A percentile compares a stretch with the other conserved stretches of the same genome.
Evolutionary conservation across 1,140 invertebrate genomes (phyloP).

Genomic region (Latrodectus geometricus): DNA sequence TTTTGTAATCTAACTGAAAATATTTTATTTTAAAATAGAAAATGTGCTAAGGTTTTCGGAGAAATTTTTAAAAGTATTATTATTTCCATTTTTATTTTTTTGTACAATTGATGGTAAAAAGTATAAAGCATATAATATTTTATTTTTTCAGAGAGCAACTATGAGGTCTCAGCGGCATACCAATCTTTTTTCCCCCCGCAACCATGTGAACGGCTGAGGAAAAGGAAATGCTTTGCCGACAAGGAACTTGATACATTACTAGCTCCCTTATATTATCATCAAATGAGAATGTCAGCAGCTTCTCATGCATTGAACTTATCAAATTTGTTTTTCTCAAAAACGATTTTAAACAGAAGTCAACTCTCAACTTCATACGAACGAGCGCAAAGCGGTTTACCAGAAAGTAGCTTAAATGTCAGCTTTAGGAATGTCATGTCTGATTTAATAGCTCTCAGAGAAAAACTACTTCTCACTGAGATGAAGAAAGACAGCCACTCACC

Average conservation of each 20-base stretch:
- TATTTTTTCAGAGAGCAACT: not conserved
- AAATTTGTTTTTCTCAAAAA: not conserved
- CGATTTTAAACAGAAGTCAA: not conserved
- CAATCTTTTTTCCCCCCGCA: not conserved
- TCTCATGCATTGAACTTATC: not conserved
- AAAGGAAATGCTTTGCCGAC: conserved; percentile 71
- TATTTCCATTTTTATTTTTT: no score
- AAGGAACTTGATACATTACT: conserved; percentile 70
- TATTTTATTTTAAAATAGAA: no score
- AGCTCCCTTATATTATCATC: conserved; percentile 63
- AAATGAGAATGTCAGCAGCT: conserved; percentile 62
- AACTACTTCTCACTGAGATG: not conserved
- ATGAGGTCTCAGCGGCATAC: not conserved
- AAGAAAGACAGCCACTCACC: not conserved
- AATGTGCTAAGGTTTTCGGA: no score
- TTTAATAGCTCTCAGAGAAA: not conserved
- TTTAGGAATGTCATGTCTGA: no score
- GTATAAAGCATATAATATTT: not conserved
- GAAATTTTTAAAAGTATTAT: no score
- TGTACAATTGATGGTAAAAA: no score
- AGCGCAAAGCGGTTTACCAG: not conserved
- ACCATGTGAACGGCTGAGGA: conserved; percentile 70
- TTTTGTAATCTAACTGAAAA: no score
- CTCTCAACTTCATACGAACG: not conserved
- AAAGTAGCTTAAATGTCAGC: no score